Evolutionary conservation across 2,113 vertebrate species (phyloP).

Genomic region (Alethe castanea): DNA sequence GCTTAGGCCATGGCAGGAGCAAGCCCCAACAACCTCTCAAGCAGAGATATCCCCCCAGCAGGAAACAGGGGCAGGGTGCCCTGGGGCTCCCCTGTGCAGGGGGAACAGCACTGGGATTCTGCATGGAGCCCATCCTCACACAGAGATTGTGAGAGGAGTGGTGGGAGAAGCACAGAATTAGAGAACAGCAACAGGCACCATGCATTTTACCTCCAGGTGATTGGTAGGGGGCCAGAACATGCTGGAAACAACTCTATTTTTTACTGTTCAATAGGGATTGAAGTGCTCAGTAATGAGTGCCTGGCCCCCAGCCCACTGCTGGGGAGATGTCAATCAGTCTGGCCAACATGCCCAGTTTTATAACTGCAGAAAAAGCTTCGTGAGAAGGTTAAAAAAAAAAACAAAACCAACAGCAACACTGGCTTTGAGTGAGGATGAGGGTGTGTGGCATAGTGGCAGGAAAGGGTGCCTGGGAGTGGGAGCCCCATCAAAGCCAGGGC

Average conservation of each 20-base stretch:
- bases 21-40: neutral
- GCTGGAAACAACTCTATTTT: neutral
- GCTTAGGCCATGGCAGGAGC: neutral
- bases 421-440: neutral
- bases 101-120: neutral
- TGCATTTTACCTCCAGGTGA: neutral
- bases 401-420: rapidly evolving
- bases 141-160: rapidly evolving
- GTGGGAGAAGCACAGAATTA: rapidly evolving
- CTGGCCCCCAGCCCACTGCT: neutral
- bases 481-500: neutral
- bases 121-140: neutral
- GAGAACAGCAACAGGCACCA: neutral
- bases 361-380: neutral
- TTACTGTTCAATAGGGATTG: neutral
- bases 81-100: neutral
- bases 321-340: neutral
- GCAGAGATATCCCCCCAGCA: neutral
- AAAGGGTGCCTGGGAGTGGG: neutral
- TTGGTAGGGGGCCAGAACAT: neutral
- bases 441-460: neutral
- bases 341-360: neutral
- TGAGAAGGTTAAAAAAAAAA: neutral
- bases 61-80: rapidly evolving
- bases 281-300: neutral